Conservation (phyloP, 2,113 vertebrate genomes). For the Ammospiza nelsoni region DNA sequence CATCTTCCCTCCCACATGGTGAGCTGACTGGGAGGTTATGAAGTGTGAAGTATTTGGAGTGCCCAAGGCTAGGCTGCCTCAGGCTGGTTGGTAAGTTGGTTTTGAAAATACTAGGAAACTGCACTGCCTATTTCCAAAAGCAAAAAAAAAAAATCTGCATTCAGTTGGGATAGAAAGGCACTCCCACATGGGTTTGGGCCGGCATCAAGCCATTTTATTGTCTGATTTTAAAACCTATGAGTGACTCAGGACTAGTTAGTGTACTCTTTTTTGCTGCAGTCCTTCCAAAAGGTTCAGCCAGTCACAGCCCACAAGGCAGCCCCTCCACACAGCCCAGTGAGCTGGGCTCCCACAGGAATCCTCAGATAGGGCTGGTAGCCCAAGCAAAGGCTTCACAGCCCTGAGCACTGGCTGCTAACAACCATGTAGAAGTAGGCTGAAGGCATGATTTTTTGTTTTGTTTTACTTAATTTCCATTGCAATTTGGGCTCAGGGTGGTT, state of each 20-base stretch:
- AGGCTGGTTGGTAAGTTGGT: neutral
- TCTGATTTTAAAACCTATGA: neutral
- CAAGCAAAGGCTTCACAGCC: neutral
- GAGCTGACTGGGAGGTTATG: neutral
- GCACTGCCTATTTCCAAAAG: neutral
- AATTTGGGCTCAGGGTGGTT: neutral
- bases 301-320: neutral
- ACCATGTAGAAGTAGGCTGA: neutral
- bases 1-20: neutral
- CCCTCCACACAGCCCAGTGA: neutral
- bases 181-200: neutral
- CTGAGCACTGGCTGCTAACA: neutral
- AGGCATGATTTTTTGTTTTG: neutral
- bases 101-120: neutral
- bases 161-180: neutral
- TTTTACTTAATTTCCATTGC: neutral
- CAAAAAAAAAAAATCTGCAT: too few relatives aligned
- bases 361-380: neutral
- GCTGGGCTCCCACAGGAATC: neutral
- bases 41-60: neutral
- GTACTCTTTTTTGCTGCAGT: neutral
- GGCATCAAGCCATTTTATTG: neutral
- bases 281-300: neutral
- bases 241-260: neutral
- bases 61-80: neutral